Base-by-base conservation (phyloP, 2,113 vertebrate genomes). In the Pedionomus torquatus region DNA sequence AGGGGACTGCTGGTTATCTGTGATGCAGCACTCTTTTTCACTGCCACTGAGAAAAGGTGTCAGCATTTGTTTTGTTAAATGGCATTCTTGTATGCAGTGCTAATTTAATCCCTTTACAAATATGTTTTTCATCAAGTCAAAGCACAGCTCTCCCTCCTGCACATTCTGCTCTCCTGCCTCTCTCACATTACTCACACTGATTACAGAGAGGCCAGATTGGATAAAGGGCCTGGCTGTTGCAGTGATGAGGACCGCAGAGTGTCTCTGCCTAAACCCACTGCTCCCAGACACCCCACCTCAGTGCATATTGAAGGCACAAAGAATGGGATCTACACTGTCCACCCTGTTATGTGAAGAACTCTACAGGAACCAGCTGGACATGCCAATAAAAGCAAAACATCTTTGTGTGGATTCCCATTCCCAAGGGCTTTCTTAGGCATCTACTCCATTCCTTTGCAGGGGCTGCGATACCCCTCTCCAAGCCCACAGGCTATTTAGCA, bases 31-130 rank as follows among this genome's bases (percentile, higher is more conserved):
- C 46, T 7, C 51, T 51, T 63, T 39, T 23, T 44, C 33, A 33
- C 60, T 95, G 77, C 46, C 60, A 24, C 55, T 25, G 28, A 74
- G 75, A 86, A 76, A 35, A 74, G 61, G 18, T 65, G 69, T 46
- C 91, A 81, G 85, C 77, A 82, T 90, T 90, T 85, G 65, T 93
- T 84, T 93, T 55, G 58, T 54, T 83, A 88, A 92, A 91, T 49
- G 52, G 66, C 79, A 88, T 86, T 92, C 82, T 83, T 92, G 85
- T 76, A 88, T 35, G 79, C 58, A 31, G 76, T 23, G 7, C 91
- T 95, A 90, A 96, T 90, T 93, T 88, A 88, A 93, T 83, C 85
- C 79, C 46, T 95, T 93, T 89, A 95, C 58, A 93, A 93, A 92
- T 69, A 76, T 33, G 75, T 80, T 95, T 96, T 95, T 83, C 49